Conservation (phyloP, 2,113 vertebrate genomes). For the Seriola quinqueradiata region DNA sequence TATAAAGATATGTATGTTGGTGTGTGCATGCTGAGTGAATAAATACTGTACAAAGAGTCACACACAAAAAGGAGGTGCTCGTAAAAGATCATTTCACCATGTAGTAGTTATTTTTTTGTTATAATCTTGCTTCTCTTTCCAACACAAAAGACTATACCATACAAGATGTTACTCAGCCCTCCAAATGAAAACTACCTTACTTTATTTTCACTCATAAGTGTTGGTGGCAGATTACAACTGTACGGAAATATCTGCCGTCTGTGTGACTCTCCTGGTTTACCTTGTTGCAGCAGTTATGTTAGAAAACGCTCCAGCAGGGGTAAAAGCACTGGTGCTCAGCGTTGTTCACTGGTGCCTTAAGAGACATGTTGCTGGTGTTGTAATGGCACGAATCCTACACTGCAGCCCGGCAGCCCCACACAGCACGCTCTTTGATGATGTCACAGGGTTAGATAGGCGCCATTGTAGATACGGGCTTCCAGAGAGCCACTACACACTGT, state of each 20-base stretch:
- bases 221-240: background rate
- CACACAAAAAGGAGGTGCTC: background rate
- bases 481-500: slow-evolving; percentile 79
- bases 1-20: slow-evolving; percentile 3
- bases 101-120: slow-evolving; percentile 2
- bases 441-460: slow-evolving; percentile 83
- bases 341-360: slow-evolving; percentile 79
- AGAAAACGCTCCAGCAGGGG: slow-evolving; percentile 68
- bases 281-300: slow-evolving; percentile 57
- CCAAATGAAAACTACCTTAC: slow-evolving; percentile 3
- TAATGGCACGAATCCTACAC: slow-evolving; percentile 79
- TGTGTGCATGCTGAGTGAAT: slow-evolving; percentile 22
- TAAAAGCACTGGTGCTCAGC: slow-evolving; percentile 68
- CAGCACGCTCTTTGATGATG: slow-evolving; percentile 83
- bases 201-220: background rate
- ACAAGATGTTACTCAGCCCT: slow-evolving; percentile 13
- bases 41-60: slow-evolving; percentile 7
- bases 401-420: slow-evolving; percentile 70
- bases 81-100: slow-evolving; percentile 36
- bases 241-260: slow-evolving; percentile 1
- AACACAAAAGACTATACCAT: slow-evolving; percentile 10
- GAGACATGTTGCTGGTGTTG: slow-evolving; percentile 78
- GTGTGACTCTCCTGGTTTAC: slow-evolving; percentile 39
- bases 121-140: slow-evolving; percentile 62
- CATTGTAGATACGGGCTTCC: slow-evolving; percentile 81